Evolutionary conservation across 1,140 invertebrate genomes (phyloP).

Genomic region (Zaprionus gabonicus): DNA sequence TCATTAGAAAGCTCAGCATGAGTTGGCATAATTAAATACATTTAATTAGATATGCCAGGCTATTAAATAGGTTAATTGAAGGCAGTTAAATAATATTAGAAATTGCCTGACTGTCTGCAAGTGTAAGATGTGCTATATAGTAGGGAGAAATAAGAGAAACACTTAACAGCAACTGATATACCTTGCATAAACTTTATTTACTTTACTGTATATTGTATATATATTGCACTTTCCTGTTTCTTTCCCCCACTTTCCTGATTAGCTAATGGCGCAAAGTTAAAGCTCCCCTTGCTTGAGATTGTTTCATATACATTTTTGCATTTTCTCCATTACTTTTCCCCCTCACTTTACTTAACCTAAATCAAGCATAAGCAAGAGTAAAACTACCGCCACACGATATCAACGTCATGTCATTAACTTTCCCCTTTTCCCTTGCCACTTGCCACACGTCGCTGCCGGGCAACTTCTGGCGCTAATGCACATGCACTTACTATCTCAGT

Average conservation of each 20-base stretch:
- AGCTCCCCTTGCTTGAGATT: not conserved
- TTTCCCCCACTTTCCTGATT: not conserved
- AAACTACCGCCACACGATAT: conserved; percentile 5
- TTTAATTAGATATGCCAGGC: not conserved
- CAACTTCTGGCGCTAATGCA: conserved; percentile 59
- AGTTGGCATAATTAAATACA: conserved; percentile 1
- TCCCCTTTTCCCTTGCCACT: not conserved
- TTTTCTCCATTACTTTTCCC: not conserved
- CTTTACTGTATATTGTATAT: too few species aligned
- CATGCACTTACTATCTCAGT: conserved; percentile 6
- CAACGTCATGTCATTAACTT: conserved; percentile 3
- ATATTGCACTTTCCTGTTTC: not conserved
- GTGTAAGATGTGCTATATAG: too few species aligned
- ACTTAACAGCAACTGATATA: too few species aligned
- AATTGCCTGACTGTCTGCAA: not conserved
- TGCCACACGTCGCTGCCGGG: conserved; percentile 7
- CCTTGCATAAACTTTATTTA: too few species aligned
- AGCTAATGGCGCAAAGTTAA: not conserved
- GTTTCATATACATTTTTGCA: conserved; percentile 3
- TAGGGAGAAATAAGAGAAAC: not conserved
- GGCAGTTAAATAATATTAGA: not conserved
- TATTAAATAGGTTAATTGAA: not conserved
- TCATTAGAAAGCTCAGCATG: not conserved
- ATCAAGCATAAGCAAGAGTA: conserved; percentile 6
- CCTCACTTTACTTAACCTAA: conserved; percentile 27